Evolutionary conservation across 2,888 invertebrate genomes (phyloP), one percentile per base, ranked within the genome.

Genomic region (Plagiodera versicolora): DNA sequence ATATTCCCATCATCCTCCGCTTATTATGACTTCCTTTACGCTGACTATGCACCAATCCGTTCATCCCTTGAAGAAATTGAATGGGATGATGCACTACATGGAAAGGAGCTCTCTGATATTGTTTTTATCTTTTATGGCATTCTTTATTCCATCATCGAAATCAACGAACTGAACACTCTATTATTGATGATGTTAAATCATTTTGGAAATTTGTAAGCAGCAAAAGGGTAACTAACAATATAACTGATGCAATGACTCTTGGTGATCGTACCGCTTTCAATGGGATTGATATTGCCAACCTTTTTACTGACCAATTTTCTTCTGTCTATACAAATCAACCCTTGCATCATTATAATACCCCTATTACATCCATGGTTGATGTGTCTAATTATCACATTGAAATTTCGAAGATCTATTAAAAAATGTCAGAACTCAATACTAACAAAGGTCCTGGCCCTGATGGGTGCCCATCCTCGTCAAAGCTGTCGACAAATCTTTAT

Each of bases 191-290:
- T 54, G 54, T 54, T 45, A n/a, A 54, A 54, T 54, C 39, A 24
- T 54, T 54, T 24, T 44, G 54, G 54, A 39, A 54, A 54, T 54
- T 54, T 54, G 45, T 54, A 18, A 53, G 53, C 39, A 44, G 19
- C 20, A 54, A 54, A 54, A 44, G 45, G 45, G 24, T 14, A 19
- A n/a, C n/a, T n/a, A n/a, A n/a, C n/a, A n/a, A n/a, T n/a, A n/a
- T n/a, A n/a, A n/a, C n/a, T n/a, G n/a, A n/a, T n/a, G n/a, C n/a
- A n/a, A n/a, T n/a, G n/a, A n/a, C n/a, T n/a, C n/a, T n/a, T n/a
- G n/a, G n/a, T n/a, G n/a, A n/a, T n/a, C n/a, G n/a, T n/a, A n/a
- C n/a, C n/a, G n/a, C n/a, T n/a, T n/a, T n/a, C n/a, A 54, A 24
- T 54, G 24, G 14, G 44, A 45, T 54, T 24, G 3, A 10, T 24